Percentiles rank a stretch among this genome's conserved stretches.
Evolutionary conservation across 2,888 invertebrate genomes (phyloP).

Genomic region (Phytoseiulus persimilis): DNA sequence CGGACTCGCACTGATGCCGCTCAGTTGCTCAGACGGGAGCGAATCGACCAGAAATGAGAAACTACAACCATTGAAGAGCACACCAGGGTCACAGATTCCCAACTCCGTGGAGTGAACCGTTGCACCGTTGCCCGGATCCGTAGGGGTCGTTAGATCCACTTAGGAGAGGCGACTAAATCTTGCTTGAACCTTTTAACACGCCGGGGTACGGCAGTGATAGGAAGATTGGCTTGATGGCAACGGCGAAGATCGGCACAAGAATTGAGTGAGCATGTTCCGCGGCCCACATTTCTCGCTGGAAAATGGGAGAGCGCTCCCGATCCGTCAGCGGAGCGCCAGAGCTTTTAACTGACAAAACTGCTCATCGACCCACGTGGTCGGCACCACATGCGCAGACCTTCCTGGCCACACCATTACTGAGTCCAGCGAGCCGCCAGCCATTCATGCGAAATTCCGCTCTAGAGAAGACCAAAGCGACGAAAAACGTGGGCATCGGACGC

Average conservation of each 20-base stretch:
- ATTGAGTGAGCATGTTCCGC: neutral
- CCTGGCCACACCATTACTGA: no score
- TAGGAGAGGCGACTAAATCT: constrained; percentile 36
- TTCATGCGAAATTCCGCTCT: no score
- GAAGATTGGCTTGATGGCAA: constrained; percentile 36
- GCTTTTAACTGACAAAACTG: no score
- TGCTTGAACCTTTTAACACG: constrained; percentile 38
- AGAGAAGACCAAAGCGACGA: no score
- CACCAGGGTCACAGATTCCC: neutral
- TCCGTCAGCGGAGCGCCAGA: neutral
- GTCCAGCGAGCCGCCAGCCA: no score
- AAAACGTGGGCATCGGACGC: no score
- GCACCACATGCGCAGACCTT: no score
- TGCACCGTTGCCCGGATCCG: neutral
- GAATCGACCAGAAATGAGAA: neutral
- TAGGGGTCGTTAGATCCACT: constrained; percentile 38
- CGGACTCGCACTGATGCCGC: no score
- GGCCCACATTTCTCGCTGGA: neutral
- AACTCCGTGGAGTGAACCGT: neutral
- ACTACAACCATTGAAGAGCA: neutral
- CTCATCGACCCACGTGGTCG: no score
- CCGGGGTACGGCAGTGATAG: constrained; percentile 14
- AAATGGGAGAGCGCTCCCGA: neutral
- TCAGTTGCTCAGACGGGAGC: neutral
- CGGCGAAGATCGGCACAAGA: neutral